A percentile compares a stretch with the other conserved stretches of the same genome.
These are phyloP conservation scores for Porites lutea DNA, from an alignment of 64 coral and sea anemone species.

Conservation along the genomic window DNA sequence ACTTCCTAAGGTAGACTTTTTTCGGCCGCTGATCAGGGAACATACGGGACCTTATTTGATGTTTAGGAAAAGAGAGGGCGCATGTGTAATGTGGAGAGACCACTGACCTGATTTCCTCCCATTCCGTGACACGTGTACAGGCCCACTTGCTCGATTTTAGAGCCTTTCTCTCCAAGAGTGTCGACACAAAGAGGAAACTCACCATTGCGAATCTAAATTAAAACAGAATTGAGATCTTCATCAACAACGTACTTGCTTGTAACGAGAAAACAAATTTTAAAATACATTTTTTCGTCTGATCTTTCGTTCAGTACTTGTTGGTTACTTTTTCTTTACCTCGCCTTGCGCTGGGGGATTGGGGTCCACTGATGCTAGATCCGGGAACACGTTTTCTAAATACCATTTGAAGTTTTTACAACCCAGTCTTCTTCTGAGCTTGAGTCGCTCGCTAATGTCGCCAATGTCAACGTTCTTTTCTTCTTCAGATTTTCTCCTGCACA, in stretches of 20 bases:
- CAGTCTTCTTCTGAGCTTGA: constrained; percentile 77
- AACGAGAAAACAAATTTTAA: no score
- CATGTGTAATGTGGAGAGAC: not conserved
- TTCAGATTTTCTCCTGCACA: constrained; percentile 83
- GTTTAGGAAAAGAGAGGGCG: not conserved
- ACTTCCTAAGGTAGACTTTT: not conserved
- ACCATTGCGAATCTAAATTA: constrained; percentile 72
- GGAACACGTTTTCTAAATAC: constrained; percentile 89
- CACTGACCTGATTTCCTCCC: constrained; percentile 88
- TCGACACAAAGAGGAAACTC: constrained; percentile 73
- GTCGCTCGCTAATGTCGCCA: constrained; percentile 90
- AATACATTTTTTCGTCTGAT: no score
- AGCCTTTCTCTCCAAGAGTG: constrained; percentile 81
- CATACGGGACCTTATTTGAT: not conserved
- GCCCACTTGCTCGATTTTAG: constrained; percentile 65
- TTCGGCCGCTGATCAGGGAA: not conserved
- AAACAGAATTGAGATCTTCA: not conserved
- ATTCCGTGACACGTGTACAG: constrained; percentile 88
- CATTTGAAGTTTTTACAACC: constrained; percentile 87
- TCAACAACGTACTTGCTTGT: no score
- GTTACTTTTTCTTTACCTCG: constrained; percentile 59
- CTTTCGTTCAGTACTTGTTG: no score
- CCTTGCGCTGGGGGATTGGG: constrained; percentile 91
- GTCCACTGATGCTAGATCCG: constrained; percentile 83
- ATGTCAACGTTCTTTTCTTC: constrained; percentile 85